Percentiles rank a stretch among this genome's conserved stretches.
Evolutionary conservation across 2,888 invertebrate species (phyloP).

Genomic region (Protonemura montana): DNA sequence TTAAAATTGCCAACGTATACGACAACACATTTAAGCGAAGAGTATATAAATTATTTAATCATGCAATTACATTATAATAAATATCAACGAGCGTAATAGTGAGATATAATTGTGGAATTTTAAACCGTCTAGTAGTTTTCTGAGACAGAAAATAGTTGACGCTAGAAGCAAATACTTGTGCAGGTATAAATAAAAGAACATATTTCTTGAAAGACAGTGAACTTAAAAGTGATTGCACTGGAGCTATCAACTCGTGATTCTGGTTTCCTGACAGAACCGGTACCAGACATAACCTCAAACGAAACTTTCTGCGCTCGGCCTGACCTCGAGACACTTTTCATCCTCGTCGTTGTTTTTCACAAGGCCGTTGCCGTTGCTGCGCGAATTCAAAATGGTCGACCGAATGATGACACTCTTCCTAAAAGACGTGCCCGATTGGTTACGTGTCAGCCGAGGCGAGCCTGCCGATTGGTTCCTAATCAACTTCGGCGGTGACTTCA

Average conservation of each 20-base stretch:
- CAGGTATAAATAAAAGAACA: not conserved
- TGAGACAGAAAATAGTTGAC: not conserved
- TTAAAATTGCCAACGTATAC: not conserved
- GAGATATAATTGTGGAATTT: not conserved
- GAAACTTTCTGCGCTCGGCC: not conserved
- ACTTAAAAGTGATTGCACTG: not conserved
- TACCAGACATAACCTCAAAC: no score
- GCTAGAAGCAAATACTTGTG: no score
- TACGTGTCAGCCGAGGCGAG: conserved; percentile 1
- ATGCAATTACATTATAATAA: not conserved
- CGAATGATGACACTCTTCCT: conserved; percentile 63
- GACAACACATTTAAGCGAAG: not conserved
- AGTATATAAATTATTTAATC: not conserved
- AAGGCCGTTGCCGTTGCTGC: not conserved
- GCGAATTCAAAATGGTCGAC: conserved; percentile 40
- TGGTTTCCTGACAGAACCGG: no score
- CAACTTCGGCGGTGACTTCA: conserved; percentile 1
- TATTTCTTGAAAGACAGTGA: not conserved
- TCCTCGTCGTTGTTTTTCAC: conserved; percentile 10
- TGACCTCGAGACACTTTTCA: not conserved
- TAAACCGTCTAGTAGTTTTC: not conserved
- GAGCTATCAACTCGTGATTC: not conserved
- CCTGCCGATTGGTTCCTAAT: not conserved
- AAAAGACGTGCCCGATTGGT: conserved; percentile 51
- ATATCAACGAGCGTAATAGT: not conserved